Evolutionary conservation across 2,888 invertebrate genomes (phyloP).

Genomic region (Plusia festucae): DNA sequence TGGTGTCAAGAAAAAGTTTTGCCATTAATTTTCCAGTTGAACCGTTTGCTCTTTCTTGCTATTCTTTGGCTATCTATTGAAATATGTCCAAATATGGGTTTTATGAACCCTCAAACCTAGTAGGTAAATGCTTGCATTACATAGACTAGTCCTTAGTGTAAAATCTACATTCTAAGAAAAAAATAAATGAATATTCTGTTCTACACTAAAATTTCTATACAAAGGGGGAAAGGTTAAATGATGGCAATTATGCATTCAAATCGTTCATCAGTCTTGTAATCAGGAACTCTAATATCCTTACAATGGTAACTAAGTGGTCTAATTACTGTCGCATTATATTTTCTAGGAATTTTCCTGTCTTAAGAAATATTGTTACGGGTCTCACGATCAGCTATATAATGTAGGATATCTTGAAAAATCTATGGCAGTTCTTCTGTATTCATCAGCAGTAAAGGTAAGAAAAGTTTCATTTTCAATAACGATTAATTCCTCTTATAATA

Average conservation of each 20-base stretch:
- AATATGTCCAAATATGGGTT: too few species aligned
- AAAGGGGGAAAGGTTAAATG: neutral
- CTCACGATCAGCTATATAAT: slow-evolving; percentile 46
- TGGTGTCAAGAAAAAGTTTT: too few species aligned
- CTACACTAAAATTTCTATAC: neutral
- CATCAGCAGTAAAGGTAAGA: slow-evolving; percentile 16
- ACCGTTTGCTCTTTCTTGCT: too few species aligned
- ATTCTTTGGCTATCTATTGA: too few species aligned
- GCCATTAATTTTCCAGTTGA: too few species aligned
- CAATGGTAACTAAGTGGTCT: slow-evolving; percentile 32
- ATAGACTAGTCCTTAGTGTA: too few species aligned
- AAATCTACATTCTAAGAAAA: too few species aligned
- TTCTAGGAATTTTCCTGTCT: slow-evolving; percentile 43
- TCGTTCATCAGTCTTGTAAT: slow-evolving; percentile 2
- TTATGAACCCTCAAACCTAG: too few species aligned
- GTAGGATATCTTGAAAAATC: slow-evolving; percentile 6
- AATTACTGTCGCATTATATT: slow-evolving; percentile 34
- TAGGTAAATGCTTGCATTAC: too few species aligned
- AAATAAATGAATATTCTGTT: too few species aligned
- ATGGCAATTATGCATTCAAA: neutral
- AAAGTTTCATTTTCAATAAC: neutral
- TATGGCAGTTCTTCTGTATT: slow-evolving; percentile 24
- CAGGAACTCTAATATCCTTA: slow-evolving; percentile 27
- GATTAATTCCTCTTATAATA: too few species aligned
- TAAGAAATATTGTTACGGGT: slow-evolving; percentile 24